Percentiles rank a stretch among this genome's conserved stretches.
These are phyloP conservation scores for Amyelois transitella DNA, from an alignment of 1,140 invertebrate species.

Conservation along the genomic window DNA sequence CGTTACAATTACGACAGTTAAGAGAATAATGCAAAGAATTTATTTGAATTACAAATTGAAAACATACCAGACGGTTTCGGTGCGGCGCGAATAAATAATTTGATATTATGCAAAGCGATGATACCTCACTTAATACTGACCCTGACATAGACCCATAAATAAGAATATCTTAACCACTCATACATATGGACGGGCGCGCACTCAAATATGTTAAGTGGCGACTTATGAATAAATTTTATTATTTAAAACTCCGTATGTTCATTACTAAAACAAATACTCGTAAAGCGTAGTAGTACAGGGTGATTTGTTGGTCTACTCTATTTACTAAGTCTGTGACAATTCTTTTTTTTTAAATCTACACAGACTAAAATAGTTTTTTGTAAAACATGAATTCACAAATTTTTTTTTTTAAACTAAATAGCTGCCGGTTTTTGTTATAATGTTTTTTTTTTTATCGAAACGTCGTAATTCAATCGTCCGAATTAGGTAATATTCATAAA, in stretches of 20 bases:
- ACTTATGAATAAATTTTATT: conserved; percentile 74
- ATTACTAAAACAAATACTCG: conserved; percentile 74
- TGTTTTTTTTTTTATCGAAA: neutral
- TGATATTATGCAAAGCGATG: conserved; percentile 71
- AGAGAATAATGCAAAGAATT: conserved; percentile 53
- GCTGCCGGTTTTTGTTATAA: no score
- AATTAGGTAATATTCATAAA: neutral
- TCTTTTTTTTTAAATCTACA: no score
- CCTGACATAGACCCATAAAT: conserved; percentile 70
- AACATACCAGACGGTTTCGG: conserved; percentile 60
- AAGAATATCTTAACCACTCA: conserved; percentile 71
- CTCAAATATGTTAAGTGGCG: conserved; percentile 69
- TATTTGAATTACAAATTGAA: conserved; percentile 73
- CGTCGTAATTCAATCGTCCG: neutral
- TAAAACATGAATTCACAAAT: no score
- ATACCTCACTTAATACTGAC: conserved; percentile 51
- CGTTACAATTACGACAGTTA: conserved; percentile 49
- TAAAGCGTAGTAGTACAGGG: conserved; percentile 66
- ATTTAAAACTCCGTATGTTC: conserved; percentile 72
- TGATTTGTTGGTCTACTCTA: conserved; percentile 23
- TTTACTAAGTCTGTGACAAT: no score
- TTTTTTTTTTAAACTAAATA: no score
- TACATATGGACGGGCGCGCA: conserved; percentile 69
- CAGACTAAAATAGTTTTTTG: no score
- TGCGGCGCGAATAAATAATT: conserved; percentile 69